Base-by-base conservation (phyloP, 1,140 invertebrate genomes). In the Aphelenchoides fujianensis region DNA sequence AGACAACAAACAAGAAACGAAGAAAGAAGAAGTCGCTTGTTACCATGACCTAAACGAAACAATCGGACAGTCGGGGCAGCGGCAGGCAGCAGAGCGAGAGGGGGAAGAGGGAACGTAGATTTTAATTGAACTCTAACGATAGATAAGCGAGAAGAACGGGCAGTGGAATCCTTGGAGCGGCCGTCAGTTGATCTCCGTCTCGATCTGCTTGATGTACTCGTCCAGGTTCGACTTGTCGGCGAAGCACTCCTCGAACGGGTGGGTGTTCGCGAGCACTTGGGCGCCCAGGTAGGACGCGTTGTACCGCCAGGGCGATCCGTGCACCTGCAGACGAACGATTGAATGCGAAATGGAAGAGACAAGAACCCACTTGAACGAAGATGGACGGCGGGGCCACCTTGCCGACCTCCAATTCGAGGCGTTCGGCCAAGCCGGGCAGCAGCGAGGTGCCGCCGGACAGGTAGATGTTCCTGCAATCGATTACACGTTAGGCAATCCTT, bases 211-310 rank as follows among this genome's bases (percentile, higher is more conserved):
- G 16, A 75, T n/a, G 48, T 78, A 78, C 41, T 78, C 76, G 19
- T 66, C 68, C 30, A 78, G 57, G 16, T 80, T 77, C 2, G 36
- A 35, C 27, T 68, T 35, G 16, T 74, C 68, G 9, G 77, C 76
- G 75, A 86, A 87, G 48, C 86, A 85, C 71, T 87, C 82, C 61
- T 88, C 81, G 79, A 89, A 89, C 19, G 85, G 86, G 7, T 86
- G 83, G 69, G 86, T 85, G 27, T 80, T 81, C 2, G 88, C 88
- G 57, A 89, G 82, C 9, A 86, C 83, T 68, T 88, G 88, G 0
- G 88, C 88, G 28, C 89, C 89, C 36, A 90, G 85, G 78, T 86
- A 90, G 1, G 89, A 87, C 32, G 88, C 87, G 81, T 90, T 89
- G 70, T 89, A 89, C 0, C 76, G 78, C 76, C 76, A 78, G 16